phyloP scores from a whole-genome alignment of 2,113 vertebrate genomes.

The Pionites leucogaster region DNA sequence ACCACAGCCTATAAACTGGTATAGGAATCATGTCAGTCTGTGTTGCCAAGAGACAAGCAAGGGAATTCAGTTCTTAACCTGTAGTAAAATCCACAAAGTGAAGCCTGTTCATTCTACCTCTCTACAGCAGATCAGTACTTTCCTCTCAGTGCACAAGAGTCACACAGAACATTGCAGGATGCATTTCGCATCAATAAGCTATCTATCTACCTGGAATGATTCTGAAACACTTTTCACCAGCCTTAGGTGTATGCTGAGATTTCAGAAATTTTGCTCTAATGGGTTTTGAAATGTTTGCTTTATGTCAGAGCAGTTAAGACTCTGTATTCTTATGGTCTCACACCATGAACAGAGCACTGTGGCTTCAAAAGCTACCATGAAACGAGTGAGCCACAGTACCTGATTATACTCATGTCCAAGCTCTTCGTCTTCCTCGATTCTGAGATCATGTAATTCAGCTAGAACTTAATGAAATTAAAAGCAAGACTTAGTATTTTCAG shows the following conservation, averaged over 20 bases:
- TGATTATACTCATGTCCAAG: background rate
- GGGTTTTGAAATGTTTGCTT: background rate
- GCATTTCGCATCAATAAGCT: background rate
- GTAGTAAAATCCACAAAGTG: background rate
- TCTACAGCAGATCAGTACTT: background rate
- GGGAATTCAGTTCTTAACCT: conserved; percentile 39
- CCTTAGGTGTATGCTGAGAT: background rate
- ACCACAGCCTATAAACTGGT: conserved; percentile 16
- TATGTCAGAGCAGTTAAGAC: background rate
- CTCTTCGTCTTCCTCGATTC: background rate
- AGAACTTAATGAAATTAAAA: background rate
- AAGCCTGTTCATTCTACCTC: background rate
- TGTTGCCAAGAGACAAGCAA: conserved; percentile 49
- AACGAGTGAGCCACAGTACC: background rate
- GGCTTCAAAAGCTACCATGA: background rate
- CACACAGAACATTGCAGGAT: background rate
- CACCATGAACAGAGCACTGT: background rate
- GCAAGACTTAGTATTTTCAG: background rate
- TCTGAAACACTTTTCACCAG: background rate
- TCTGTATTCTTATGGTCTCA: background rate
- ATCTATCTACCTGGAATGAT: background rate
- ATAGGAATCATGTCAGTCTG: conserved; percentile 30
- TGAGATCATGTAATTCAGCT: background rate
- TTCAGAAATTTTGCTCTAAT: background rate
- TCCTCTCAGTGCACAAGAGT: background rate